Percentiles rank a stretch among this genome's conserved stretches.
phyloP scores from a whole-genome alignment of 2,888 invertebrate genomes.

The Eumerus sabulonum region DNA sequence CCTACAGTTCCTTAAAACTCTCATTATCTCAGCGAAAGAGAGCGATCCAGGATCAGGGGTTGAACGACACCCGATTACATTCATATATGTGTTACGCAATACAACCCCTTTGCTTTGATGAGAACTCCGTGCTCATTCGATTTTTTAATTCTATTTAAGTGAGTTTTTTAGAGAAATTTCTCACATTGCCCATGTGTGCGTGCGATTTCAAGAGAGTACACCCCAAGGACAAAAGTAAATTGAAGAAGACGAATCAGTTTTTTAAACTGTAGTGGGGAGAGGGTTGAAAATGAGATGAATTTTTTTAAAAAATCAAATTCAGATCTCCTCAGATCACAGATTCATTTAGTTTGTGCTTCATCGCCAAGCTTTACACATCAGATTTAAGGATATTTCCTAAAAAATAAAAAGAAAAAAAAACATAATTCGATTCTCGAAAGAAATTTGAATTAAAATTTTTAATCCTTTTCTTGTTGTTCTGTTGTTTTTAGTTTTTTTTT shows the following conservation, averaged over 20 bases:
- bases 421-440: slow-evolving; percentile 5
- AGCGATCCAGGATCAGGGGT: slow-evolving; percentile 42
- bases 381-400: slow-evolving; percentile 46
- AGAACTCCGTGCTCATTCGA: slow-evolving; percentile 34
- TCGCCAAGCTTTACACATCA: slow-evolving; percentile 76
- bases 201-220: slow-evolving; percentile 5
- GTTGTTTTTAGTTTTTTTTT: slow-evolving; percentile 25
- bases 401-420: too few species aligned
- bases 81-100: slow-evolving; percentile 27
- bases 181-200: slow-evolving; percentile 18
- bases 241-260: slow-evolving; percentile 24
- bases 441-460: slow-evolving; percentile 10
- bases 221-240: slow-evolving; percentile 5
- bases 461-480: slow-evolving; percentile 33
- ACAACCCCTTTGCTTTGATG: slow-evolving; percentile 58
- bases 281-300: slow-evolving; percentile 44
- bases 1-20: too few species aligned
- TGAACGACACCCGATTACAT: slow-evolving; percentile 14
- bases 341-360: slow-evolving; percentile 77
- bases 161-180: slow-evolving; percentile 29
- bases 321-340: slow-evolving; percentile 52
- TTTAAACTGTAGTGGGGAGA: slow-evolving; percentile 54
- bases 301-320: slow-evolving; percentile 33
- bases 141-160: slow-evolving; percentile 27
- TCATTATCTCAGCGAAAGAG: slow-evolving; percentile 13